Evolutionary conservation across 2,113 vertebrate genomes (phyloP), one percentile per base, ranked within the genome.

Genomic region (Notothenia coriiceps): DNA sequence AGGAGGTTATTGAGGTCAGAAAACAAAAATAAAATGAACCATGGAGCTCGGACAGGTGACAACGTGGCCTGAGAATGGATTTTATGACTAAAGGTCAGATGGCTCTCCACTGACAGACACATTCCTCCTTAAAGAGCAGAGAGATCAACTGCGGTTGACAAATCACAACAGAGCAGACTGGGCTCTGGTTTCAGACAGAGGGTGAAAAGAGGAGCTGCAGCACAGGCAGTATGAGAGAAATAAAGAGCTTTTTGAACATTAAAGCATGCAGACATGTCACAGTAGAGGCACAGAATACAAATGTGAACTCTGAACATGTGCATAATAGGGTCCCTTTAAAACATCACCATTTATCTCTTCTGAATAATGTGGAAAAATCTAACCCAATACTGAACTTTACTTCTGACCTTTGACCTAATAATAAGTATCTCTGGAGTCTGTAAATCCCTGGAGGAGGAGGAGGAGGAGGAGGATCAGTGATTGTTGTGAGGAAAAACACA

Each of bases 121-220:
- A 91, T 90, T 86, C 84, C 64, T 51, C 20, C 17, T 59, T 59
- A 83, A 89, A 92, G 89, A 79, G 44, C 86, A 91, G n/a, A 66
- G 60, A 55, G 75, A 72, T 74, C 35, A 29, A 29, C 29, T 3
- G 3, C 29, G 29, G 29, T 29, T 29, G 29, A 29, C 29, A 29
- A 29, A 29, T 29, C 29, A 29, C 29, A 29, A 29, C 29, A 29
- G 29, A 29, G 3, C 29, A 4, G 29, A 29, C 29, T 29, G 29
- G 29, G 29, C 29, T 29, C 29, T 29, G 29, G 29, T 29, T 29
- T 29, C 29, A 29, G 29, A 29, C 29, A 29, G 29, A 29, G 29
- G 29, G 29, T 29, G 29, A 29, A 29, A 29, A 29, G 3, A 29
- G 29, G 29, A 0, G 29, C 29, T 29, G 29, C 29, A 29, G 29